A percentile compares a stretch with the other conserved stretches of the same genome.
phyloP scores from a whole-genome alignment of 2,888 invertebrate species.

The Notodonta ziczac region DNA sequence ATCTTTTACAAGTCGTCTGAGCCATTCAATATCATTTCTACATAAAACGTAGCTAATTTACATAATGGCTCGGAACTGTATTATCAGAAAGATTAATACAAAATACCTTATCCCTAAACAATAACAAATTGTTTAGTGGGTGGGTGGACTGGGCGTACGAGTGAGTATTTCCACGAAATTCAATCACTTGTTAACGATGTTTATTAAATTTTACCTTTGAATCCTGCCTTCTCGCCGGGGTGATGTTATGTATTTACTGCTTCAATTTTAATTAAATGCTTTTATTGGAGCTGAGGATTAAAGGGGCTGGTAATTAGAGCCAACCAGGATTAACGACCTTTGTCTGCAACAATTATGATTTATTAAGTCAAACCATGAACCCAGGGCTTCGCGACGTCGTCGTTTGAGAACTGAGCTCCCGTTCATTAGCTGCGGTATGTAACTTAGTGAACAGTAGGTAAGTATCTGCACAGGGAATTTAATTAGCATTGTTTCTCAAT shows the following conservation, averaged over 20 bases:
- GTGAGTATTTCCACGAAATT: slow-evolving; percentile 1
- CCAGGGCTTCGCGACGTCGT: slow-evolving; percentile 16
- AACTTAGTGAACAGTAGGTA: neutral
- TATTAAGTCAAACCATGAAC: slow-evolving; percentile 58
- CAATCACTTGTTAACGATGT: slow-evolving; percentile 16
- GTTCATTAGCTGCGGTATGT: slow-evolving; percentile 8
- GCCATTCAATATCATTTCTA: too few species aligned
- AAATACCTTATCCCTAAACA: neutral
- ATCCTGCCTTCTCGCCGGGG: slow-evolving; percentile 35
- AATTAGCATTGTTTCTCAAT: neutral
- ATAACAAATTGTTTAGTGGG: slow-evolving; percentile 6
- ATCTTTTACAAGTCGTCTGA: too few species aligned
- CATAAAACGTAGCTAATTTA: too few species aligned
- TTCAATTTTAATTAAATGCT: slow-evolving; percentile 74
- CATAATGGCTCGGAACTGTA: neutral
- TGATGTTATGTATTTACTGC: slow-evolving; percentile 53
- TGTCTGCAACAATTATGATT: slow-evolving; percentile 73
- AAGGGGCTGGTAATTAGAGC: slow-evolving; percentile 71
- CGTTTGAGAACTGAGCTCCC: slow-evolving; percentile 16
- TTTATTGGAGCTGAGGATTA: slow-evolving; percentile 69
- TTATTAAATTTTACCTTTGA: slow-evolving; percentile 43
- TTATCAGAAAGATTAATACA: slow-evolving; percentile 9
- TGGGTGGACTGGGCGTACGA: neutral
- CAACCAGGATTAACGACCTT: slow-evolving; percentile 73
- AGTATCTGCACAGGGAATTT: neutral